phyloP scores from a whole-genome alignment of 2,113 vertebrate species.

The Embiotoca jacksoni region DNA sequence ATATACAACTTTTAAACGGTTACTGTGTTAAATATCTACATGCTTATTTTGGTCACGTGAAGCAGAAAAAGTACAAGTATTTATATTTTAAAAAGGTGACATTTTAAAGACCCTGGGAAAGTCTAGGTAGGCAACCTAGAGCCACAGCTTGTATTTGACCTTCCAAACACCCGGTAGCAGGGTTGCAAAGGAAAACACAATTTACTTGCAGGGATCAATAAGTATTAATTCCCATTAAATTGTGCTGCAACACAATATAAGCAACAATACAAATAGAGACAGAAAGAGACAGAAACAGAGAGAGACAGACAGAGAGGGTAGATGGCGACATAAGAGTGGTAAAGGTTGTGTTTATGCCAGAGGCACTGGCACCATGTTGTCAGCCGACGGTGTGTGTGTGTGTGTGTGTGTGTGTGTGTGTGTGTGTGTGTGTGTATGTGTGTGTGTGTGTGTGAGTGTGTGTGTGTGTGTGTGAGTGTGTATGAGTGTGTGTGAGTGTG shows the following conservation, averaged over 20 bases:
- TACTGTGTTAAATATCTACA: background rate
- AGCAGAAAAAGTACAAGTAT: background rate
- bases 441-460: constrained; percentile 23
- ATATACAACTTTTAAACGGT: background rate
- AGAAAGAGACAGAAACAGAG: constrained; percentile 18
- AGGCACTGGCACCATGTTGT: constrained; percentile 64
- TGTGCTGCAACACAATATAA: constrained; percentile 36
- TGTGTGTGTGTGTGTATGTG: constrained; percentile 33
- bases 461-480: constrained; percentile 29
- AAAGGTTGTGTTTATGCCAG: constrained; percentile 75
- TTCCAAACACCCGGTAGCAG: constrained; percentile 29
- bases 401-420: constrained; percentile 35
- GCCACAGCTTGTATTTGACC: background rate
- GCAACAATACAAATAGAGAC: constrained; percentile 12
- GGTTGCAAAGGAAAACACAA: constrained; percentile 3
- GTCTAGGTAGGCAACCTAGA: background rate
- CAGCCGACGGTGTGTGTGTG: constrained; percentile 34
- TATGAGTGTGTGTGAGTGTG: constrained; percentile 31
- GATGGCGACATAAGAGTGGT: constrained; percentile 55
- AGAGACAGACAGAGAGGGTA: constrained; percentile 37
- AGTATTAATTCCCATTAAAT: constrained; percentile 20
- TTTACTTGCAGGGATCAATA: constrained; percentile 10
- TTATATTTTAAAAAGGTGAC: background rate
- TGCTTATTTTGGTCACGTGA: background rate
- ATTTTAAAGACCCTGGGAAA: background rate